These are phyloP conservation scores for Atherix ibis DNA, from an alignment of 2,888 invertebrate species.

Conservation along the genomic window DNA sequence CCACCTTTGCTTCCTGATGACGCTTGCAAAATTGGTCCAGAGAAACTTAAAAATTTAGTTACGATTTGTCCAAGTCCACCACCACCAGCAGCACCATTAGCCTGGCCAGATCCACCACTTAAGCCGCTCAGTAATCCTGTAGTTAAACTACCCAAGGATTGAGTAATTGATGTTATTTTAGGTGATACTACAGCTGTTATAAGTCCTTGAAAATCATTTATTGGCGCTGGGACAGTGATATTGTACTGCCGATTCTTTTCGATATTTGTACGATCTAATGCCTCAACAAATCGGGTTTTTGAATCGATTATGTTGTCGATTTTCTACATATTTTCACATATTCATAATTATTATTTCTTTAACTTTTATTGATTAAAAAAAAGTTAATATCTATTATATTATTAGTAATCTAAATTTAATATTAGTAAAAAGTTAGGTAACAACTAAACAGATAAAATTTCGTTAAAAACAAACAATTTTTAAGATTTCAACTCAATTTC, in stretches of 20 bases:
- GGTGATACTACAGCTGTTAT: constrained; percentile 55
- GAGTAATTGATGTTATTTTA: constrained; percentile 51
- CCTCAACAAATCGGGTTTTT: constrained; percentile 54
- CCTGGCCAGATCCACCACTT: constrained; percentile 36
- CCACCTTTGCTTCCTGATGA: too few species aligned
- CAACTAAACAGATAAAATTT: too few species aligned
- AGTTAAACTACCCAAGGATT: constrained; percentile 45
- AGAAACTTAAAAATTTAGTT: constrained; percentile 28
- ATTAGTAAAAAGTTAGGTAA: too few species aligned
- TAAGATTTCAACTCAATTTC: too few species aligned
- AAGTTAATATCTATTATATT: too few species aligned
- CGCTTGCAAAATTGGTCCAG: constrained; percentile 31
- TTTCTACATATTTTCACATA: constrained; percentile 53
- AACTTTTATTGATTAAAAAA: too few species aligned
- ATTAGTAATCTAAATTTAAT: too few species aligned
- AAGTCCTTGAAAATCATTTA: constrained; percentile 45
- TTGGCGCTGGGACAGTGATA: constrained; percentile 48
- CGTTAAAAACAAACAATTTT: too few species aligned
- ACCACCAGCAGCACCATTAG: constrained; percentile 27
- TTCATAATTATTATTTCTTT: not conserved
- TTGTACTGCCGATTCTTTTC: constrained; percentile 60
- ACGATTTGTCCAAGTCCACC: constrained; percentile 26
- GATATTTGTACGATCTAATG: constrained; percentile 55
- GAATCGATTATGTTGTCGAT: constrained; percentile 67
- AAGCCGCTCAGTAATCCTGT: constrained; percentile 37